phyloP scores from a whole-genome alignment of 2,113 vertebrate genomes.

The Paradisaea rubra region DNA sequence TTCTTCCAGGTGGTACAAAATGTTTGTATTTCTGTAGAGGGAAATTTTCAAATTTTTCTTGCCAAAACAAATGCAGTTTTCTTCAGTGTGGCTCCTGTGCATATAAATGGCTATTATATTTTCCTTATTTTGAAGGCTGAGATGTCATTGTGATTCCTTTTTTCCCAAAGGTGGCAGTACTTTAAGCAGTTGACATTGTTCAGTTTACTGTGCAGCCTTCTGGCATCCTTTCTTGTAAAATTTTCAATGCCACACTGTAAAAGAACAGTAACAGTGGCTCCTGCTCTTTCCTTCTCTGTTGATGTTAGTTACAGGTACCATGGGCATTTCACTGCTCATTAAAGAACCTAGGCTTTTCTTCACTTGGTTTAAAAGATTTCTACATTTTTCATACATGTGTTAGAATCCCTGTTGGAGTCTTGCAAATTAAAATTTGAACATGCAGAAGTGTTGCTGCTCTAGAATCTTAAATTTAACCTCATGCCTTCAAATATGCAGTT shows the following conservation, averaged over 20 bases:
- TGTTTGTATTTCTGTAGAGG: background rate
- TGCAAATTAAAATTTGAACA: background rate
- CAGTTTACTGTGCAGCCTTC: background rate
- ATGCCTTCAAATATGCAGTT: background rate
- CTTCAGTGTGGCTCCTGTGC: background rate
- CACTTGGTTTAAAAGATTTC: background rate
- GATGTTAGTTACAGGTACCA: background rate
- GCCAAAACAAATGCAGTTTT: background rate
- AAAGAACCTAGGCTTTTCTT: background rate
- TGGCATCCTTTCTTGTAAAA: background rate
- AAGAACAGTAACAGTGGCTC: background rate
- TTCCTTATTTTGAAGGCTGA: background rate
- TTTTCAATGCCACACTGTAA: background rate
- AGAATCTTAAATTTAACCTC: background rate
- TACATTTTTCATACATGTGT: fast-evolving
- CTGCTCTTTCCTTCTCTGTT: background rate
- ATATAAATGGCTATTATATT: background rate
- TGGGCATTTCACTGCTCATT: background rate
- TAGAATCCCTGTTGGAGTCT: background rate
- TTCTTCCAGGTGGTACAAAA: background rate
- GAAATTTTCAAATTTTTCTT: background rate
- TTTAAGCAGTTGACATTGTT: background rate
- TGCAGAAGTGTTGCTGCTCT: background rate
- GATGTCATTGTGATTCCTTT: background rate
- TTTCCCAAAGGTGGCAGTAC: background rate